A percentile compares a stretch with the other conserved stretches of the same genome.
Evolutionary conservation across 1,140 invertebrate genomes (phyloP).

Genomic region (Camponotus floridanus): DNA sequence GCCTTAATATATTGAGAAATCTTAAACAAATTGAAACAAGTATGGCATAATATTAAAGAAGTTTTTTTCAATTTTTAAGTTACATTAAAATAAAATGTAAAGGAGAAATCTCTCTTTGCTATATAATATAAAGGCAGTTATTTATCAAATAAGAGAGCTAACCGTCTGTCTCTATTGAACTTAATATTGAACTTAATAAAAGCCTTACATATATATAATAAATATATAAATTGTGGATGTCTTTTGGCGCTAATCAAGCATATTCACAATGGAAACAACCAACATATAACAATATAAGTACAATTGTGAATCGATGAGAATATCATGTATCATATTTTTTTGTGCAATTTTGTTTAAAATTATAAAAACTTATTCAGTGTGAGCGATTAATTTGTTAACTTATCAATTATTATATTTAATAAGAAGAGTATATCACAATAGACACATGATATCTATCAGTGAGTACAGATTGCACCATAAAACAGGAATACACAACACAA

Average conservation of each 20-base stretch:
- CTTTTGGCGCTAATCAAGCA: constrained; percentile 55
- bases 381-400: constrained; percentile 20
- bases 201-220: constrained; percentile 27
- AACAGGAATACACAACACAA: constrained; percentile 66
- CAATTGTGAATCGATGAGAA: constrained; percentile 53
- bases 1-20: not conserved
- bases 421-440: not conserved
- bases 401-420: no score
- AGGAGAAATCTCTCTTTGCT: not conserved
- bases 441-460: constrained; percentile 70
- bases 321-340: constrained; percentile 71
- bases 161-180: constrained; percentile 42
- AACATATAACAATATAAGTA: constrained; percentile 69
- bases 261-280: constrained; percentile 39
- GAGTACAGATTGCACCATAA: constrained; percentile 52
- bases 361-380: not conserved
- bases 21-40: constrained; percentile 17
- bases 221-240: constrained; percentile 31
- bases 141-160: constrained; percentile 3
- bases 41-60: not conserved
- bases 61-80: constrained; percentile 4
- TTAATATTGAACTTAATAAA: constrained; percentile 36
- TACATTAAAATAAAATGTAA: constrained; percentile 14
- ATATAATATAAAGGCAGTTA: constrained; percentile 24
- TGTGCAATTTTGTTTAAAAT: constrained; percentile 9